A percentile compares a stretch with the other conserved stretches of the same genome.
phyloP scores from a whole-genome alignment of 2,113 vertebrate genomes.

The Nothoprocta pentlandii region DNA sequence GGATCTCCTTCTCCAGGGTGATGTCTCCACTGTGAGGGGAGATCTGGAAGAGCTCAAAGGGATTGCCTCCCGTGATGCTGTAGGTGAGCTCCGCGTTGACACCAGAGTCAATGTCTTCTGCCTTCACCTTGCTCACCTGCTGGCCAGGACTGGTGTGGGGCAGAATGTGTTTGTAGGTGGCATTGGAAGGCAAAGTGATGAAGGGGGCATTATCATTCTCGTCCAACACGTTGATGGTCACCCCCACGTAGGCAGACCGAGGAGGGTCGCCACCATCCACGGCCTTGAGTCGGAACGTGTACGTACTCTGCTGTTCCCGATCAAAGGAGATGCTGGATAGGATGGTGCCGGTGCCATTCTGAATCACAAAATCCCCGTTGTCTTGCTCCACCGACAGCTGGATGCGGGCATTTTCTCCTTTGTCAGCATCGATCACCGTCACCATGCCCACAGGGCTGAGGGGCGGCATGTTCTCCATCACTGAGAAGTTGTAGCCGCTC shows the following conservation, averaged over 20 bases:
- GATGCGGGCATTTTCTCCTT: conserved; percentile 91
- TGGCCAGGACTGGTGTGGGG: conserved; percentile 87
- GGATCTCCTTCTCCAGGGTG: conserved; percentile 90
- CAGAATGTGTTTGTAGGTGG: conserved; percentile 89
- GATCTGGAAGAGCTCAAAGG: conserved; percentile 93
- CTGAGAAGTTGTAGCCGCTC: conserved; percentile 95
- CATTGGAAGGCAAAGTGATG: conserved; percentile 93
- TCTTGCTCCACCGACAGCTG: conserved; percentile 92
- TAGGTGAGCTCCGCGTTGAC: conserved; percentile 89
- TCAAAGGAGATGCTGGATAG: conserved; percentile 97
- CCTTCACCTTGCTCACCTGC: conserved; percentile 90
- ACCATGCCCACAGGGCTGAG: conserved; percentile 96
- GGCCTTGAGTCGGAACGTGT: conserved; percentile 94
- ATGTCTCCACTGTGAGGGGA: conserved; percentile 89
- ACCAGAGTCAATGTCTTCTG: conserved; percentile 93
- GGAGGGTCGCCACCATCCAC: conserved; percentile 92
- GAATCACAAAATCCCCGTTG: conserved; percentile 95
- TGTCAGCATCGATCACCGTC: conserved; percentile 92
- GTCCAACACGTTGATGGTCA: conserved; percentile 96
- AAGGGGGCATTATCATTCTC: conserved; percentile 97
- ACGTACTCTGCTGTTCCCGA: conserved; percentile 95
- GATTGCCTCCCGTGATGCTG: conserved; percentile 93
- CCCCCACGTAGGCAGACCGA: conserved; percentile 92
- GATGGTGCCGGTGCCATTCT: conserved; percentile 95
- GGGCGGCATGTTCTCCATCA: conserved; percentile 93